Base-by-base conservation (phyloP, 2,113 vertebrate species). In the Aphyosemion australe region DNA sequence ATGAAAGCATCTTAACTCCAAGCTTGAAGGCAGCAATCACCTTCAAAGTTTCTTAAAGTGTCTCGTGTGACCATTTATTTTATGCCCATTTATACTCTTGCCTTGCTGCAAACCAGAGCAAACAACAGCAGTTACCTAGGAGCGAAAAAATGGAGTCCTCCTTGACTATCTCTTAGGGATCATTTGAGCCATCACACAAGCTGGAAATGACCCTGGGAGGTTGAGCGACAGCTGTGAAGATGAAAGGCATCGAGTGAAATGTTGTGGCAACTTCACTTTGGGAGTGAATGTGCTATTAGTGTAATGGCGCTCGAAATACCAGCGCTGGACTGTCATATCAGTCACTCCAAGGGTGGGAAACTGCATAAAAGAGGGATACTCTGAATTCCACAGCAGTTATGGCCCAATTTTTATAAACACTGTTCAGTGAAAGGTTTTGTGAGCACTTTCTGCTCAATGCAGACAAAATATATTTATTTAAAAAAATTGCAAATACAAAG, bases 211-310 rank as follows among this genome's bases (percentile, higher is more conserved):
- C 70, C 65, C 60, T n/a, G 32, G 31, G 43, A 70, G 68, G 52
- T 52, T 83, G 79, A 82, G 55, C 45, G 69, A 76, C 82, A 85
- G 71, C 71, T 80, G 78, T 62, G 63, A 71, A 77, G 78, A 87
- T 80, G 64, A 88, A 84, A 76, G 68, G 59, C 51, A 56, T 69
- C 59, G 12, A 43, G 63, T 67, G 56, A 83, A 82, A 87, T 68
- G 57, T 77, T 72, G 68, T 37, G 60, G 48, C 41, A 58, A 57
- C 73, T 69, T 75, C 58, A 61, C 73, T 76, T 73, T 70, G 54
- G 57, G 19, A 75, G 74, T 41, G 55, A 77, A 78, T 52, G 65
- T 0, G n/a, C 46, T 69, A 74, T 84, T 88, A 84, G 50, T 65
- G 67, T 83, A 83, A 89, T 81, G 42, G 42, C 50, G 50, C 67